A percentile compares a stretch with the other conserved stretches of the same genome.
Evolutionary conservation across 53 echinoderm and acorn worm genomes (phyloP).

Genomic region (Antedon mediterranea): DNA sequence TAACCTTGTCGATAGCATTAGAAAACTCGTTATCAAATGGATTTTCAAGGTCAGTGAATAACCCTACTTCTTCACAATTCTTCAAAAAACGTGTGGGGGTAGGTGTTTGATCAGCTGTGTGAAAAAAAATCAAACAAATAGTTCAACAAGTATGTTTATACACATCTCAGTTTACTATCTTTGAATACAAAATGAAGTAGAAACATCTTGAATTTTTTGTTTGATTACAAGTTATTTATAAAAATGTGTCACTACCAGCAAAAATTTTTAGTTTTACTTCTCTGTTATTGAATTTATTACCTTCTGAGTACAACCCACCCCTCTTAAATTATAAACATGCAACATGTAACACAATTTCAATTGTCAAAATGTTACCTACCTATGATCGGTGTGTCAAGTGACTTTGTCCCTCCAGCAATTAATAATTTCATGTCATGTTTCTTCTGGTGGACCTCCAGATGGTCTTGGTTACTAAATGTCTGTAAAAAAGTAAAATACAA

Average conservation of each 20-base stretch:
- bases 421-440: conserved; percentile 76
- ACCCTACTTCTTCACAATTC: conserved; percentile 63
- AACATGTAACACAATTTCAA: too few relatives aligned
- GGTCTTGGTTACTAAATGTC: conserved; percentile 89
- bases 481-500: conserved; percentile 11
- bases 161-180: too few relatives aligned
- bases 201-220: too few relatives aligned
- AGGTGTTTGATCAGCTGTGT: conserved; percentile 89
- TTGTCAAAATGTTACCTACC: conserved; percentile 21
- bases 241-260: too few relatives aligned
- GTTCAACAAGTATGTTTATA: too few relatives aligned
- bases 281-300: too few relatives aligned
- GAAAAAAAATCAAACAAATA: conserved; percentile 1
- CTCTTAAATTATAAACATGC: too few relatives aligned
- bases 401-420: conserved; percentile 29
- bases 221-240: too few relatives aligned
- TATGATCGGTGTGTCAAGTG: conserved; percentile 74
- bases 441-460: conserved; percentile 61
- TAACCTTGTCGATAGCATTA: conserved; percentile 20
- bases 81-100: conserved; percentile 88
- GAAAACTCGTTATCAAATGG: conserved; percentile 79
- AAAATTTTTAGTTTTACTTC: too few relatives aligned
- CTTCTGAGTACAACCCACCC: too few relatives aligned
- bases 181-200: too few relatives aligned
- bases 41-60: conserved; percentile 58